These are phyloP conservation scores for Sycophaga agraensis DNA, from an alignment of 1,140 invertebrate species.

Conservation along the genomic window DNA sequence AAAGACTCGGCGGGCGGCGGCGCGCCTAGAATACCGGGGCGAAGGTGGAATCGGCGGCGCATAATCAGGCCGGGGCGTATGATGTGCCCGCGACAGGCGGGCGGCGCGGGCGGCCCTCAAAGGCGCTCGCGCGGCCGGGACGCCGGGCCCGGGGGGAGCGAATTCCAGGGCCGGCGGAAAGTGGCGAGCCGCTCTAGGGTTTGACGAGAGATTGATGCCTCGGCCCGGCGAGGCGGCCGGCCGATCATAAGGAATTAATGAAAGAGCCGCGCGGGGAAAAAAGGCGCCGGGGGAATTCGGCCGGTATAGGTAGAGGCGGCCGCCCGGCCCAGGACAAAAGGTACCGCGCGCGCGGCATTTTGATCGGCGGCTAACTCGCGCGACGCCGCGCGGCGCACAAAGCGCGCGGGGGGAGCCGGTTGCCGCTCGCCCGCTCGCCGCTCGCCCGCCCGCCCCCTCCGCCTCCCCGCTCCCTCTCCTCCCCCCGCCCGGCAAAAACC, in stretches of 20 bases:
- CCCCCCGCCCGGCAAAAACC: slow-evolving; percentile 46
- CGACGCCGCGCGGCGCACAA: too few relatives aligned
- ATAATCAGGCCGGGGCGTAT: too few relatives aligned
- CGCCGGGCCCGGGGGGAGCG: background rate
- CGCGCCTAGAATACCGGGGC: too few relatives aligned
- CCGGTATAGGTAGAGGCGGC: slow-evolving; percentile 15
- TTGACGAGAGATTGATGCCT: slow-evolving; percentile 58
- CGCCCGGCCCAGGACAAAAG: slow-evolving; percentile 50
- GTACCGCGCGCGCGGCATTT: slow-evolving; percentile 57
- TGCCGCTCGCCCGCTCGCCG: too few relatives aligned
- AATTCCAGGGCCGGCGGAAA: slow-evolving; percentile 4
- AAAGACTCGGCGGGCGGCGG: too few relatives aligned
- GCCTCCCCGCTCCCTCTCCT: slow-evolving; percentile 12
- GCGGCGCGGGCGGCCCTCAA: too few relatives aligned
- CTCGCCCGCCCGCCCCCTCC: slow-evolving; percentile 1
- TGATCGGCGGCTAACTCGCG: slow-evolving; percentile 46
- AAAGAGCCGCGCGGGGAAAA: background rate
- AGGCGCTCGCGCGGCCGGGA: too few relatives aligned
- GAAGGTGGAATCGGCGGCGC: too few relatives aligned
- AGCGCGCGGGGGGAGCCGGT: too few relatives aligned
- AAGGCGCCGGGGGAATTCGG: background rate
- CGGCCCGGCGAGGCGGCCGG: background rate
- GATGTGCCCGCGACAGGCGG: too few relatives aligned
- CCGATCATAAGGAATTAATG: slow-evolving; percentile 25
- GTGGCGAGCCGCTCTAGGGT: slow-evolving; percentile 44